Conservation (phyloP, 2,113 vertebrate genomes). For the Tretioscincus oriximinensis region DNA sequence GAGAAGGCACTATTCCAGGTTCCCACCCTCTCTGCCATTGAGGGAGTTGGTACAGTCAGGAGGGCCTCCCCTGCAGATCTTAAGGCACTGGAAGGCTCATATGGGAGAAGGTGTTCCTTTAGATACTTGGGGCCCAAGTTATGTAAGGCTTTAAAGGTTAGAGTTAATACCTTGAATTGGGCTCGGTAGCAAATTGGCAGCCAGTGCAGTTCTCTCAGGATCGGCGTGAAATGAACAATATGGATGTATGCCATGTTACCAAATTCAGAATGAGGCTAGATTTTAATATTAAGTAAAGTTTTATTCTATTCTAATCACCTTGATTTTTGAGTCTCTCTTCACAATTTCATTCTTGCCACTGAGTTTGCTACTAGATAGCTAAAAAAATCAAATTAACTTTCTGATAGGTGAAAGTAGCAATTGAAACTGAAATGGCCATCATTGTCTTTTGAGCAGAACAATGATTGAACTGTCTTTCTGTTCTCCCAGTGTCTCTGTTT, state of each 20-base stretch:
- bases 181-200: too few species aligned
- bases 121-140: too few species aligned
- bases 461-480: neutral
- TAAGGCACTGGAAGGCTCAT: too few species aligned
- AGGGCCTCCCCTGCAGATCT: too few species aligned
- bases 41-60: too few species aligned
- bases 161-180: too few species aligned
- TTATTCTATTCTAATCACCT: neutral
- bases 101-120: too few species aligned
- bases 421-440: neutral
- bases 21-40: too few species aligned
- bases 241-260: neutral
- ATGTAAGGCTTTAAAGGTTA: too few species aligned
- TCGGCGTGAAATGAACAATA: neutral
- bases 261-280: neutral
- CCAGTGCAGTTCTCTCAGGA: too few species aligned
- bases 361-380: accelerated
- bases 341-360: neutral
- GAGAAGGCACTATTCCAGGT: too few species aligned
- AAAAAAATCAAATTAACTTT: neutral
- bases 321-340: neutral
- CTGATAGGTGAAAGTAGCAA: neutral
- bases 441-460: neutral
- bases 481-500: neutral
- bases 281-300: neutral